Evolutionary conservation across 1,140 invertebrate species (phyloP).

Genomic region (Ceratosolen fusciceps): DNA sequence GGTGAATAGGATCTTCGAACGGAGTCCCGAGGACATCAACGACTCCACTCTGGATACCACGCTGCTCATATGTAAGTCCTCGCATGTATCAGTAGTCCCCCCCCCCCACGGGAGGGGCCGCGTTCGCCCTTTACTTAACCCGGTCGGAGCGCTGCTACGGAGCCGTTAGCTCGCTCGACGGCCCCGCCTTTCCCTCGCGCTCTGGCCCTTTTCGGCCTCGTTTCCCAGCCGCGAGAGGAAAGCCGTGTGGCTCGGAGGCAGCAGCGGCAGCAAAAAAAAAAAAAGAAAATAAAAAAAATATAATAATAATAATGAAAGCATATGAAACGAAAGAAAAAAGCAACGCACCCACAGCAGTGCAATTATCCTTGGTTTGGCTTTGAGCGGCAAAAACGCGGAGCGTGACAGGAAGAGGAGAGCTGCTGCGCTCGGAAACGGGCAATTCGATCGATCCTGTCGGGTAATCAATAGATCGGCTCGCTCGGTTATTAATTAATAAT

Average conservation of each 20-base stretch:
- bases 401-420: neutral
- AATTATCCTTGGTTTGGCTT: no score
- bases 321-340: no score
- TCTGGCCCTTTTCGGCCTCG: neutral
- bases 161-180: no score
- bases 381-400: neutral
- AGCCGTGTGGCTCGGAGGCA: neutral
- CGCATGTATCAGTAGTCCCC: no score
- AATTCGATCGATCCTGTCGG: neutral
- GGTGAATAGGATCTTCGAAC: conserved; percentile 66
- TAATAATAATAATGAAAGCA: no score
- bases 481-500: neutral
- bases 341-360: no score
- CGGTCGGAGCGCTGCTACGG: no score
- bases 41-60: conserved; percentile 72
- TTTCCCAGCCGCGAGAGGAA: neutral
- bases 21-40: conserved; percentile 64
- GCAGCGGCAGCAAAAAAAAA: no score
- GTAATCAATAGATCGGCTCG: neutral
- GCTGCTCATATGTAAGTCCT: conserved; percentile 69
- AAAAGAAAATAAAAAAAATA: no score
- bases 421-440: neutral
- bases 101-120: no score
- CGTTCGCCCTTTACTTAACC: no score
- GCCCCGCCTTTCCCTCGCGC: neutral